These are phyloP conservation scores for Takifugu ocellatus DNA, from an alignment of 2,797 vertebrate genomes.

Conservation along the genomic window DNA sequence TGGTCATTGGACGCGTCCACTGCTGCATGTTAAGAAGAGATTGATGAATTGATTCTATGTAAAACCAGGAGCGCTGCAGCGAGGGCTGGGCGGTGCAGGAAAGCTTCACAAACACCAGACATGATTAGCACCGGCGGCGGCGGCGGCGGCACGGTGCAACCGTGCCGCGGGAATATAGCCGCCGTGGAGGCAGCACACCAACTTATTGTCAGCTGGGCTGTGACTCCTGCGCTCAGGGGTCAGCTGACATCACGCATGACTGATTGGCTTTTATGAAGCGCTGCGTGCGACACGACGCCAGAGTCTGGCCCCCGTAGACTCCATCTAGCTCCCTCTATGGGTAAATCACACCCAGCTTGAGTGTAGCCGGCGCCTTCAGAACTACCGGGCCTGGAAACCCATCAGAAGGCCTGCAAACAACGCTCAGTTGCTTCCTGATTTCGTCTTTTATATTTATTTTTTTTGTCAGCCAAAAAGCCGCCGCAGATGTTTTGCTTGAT, in stretches of 20 bases:
- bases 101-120: constrained; percentile 21
- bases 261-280: constrained; percentile 43
- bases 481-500: too few species aligned
- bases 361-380: constrained; percentile 2
- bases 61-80: constrained; percentile 8
- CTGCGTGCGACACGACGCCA: constrained; percentile 24
- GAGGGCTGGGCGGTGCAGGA: constrained; percentile 8
- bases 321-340: constrained; percentile 49
- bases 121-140: constrained; percentile 8
- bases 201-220: constrained; percentile 52
- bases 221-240: constrained; percentile 42
- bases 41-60: constrained; percentile 5
- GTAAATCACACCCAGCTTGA: constrained; percentile 25
- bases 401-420: neutral
- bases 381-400: neutral
- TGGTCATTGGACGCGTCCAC: neutral
- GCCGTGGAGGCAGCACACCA: constrained; percentile 31
- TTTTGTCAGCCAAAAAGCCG: constrained; percentile 15
- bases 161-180: constrained; percentile 36
- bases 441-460: neutral
- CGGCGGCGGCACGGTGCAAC: constrained; percentile 17
- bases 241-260: constrained; percentile 59
- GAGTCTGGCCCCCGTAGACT: constrained; percentile 32
- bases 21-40: neutral
- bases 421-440: neutral